These are phyloP conservation scores for Ormyrus labotus DNA, from an alignment of 2,888 invertebrate species.

Conservation along the genomic window DNA sequence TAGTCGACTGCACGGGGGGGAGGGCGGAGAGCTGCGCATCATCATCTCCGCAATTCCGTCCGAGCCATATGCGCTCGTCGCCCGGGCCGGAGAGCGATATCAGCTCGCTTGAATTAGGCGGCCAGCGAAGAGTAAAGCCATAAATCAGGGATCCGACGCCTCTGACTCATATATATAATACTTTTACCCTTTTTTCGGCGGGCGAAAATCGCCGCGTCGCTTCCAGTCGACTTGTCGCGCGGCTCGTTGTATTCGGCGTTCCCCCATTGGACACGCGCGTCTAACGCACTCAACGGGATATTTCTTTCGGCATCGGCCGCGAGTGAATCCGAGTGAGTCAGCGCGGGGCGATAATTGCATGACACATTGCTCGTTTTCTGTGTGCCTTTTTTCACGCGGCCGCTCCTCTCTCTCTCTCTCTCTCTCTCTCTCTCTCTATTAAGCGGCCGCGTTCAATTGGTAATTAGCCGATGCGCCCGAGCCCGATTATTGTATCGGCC, in stretches of 20 bases:
- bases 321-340: conserved; percentile 38
- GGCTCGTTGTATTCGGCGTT: too few species aligned
- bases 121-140: conserved; percentile 25
- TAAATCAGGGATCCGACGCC: conserved; percentile 20
- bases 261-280: too few species aligned
- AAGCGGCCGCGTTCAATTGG: conserved; percentile 11
- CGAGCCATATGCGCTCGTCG: too few species aligned
- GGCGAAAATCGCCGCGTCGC: conserved; percentile 6
- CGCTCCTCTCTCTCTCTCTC: not conserved
- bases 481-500: not conserved
- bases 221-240: conserved; percentile 23
- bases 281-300: conserved; percentile 17
- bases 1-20: too few species aligned
- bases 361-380: conserved; percentile 33
- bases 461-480: conserved; percentile 14
- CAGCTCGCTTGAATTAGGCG: conserved; percentile 14
- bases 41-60: too few species aligned
- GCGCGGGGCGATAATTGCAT: conserved; percentile 34
- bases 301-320: conserved; percentile 10
- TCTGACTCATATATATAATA: conserved; percentile 13
- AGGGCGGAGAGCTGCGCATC: too few species aligned
- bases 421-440: too few species aligned
- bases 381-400: conserved; percentile 25
- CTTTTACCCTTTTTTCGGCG: conserved; percentile 7
- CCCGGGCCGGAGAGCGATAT: too few species aligned